Evolutionary conservation across 2,888 invertebrate species (phyloP).

Genomic region (Epiblema foenella): DNA sequence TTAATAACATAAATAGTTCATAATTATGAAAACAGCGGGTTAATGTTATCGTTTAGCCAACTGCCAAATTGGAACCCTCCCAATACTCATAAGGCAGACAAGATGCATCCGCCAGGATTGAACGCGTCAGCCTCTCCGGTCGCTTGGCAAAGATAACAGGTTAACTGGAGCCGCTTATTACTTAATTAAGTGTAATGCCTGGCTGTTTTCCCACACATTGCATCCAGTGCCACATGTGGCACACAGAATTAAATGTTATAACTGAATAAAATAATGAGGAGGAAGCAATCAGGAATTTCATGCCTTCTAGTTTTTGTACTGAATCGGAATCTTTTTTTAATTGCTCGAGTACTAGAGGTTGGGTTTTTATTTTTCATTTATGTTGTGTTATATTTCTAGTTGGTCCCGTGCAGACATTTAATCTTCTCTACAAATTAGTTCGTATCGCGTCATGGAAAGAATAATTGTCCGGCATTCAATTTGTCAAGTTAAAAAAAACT

Average conservation of each 20-base stretch:
- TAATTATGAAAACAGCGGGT: constrained; percentile 21
- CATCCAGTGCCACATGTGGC: not conserved
- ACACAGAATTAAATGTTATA: not conserved
- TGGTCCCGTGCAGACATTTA: too few species aligned
- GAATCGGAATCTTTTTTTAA: too few species aligned
- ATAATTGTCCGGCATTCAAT: too few species aligned
- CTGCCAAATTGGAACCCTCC: constrained; percentile 41
- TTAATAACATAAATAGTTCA: not conserved
- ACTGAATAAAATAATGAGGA: too few species aligned
- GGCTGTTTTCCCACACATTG: not conserved
- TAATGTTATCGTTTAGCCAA: constrained; percentile 34
- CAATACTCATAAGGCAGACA: constrained; percentile 36
- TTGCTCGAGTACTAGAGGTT: too few species aligned
- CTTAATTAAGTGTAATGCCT: not conserved
- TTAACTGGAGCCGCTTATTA: constrained; percentile 11
- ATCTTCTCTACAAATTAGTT: too few species aligned
- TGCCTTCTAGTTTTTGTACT: too few species aligned
- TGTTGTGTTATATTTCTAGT: too few species aligned
- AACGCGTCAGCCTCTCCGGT: constrained; percentile 18
- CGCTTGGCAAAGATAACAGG: constrained; percentile 38
- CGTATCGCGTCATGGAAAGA: too few species aligned
- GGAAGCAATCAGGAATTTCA: too few species aligned
- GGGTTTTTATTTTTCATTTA: too few species aligned
- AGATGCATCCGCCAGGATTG: constrained; percentile 29
- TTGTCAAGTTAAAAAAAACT: too few species aligned